phyloP scores from a whole-genome alignment of 2,888 invertebrate species.

The Agrochola circellaris region DNA sequence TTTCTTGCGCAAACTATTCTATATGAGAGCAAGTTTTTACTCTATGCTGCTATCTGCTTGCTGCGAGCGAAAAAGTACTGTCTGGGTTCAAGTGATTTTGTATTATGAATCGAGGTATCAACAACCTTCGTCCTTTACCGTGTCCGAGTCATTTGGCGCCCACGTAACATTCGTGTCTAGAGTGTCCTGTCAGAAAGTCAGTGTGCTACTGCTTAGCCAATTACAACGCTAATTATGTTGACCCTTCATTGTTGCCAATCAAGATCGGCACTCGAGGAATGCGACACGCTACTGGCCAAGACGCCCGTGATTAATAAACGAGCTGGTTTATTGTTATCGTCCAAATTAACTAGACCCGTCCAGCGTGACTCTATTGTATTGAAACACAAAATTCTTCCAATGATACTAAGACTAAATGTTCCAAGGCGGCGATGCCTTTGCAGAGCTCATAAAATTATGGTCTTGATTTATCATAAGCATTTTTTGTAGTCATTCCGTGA shows the following conservation, averaged over 20 bases:
- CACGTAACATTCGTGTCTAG: conserved; percentile 53
- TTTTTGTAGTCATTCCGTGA: conserved; percentile 76
- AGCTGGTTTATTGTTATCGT: conserved; percentile 69
- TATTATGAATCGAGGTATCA: background rate
- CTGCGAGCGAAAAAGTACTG: conserved; percentile 24
- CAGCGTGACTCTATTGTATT: conserved; percentile 38
- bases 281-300: conserved; percentile 72
- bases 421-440: conserved; percentile 44
- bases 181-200: conserved; percentile 35
- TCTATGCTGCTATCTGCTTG: conserved; percentile 19
- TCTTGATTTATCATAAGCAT: conserved; percentile 69
- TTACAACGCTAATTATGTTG: conserved; percentile 75
- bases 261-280: conserved; percentile 76
- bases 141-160: conserved; percentile 54
- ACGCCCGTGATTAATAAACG: conserved; percentile 71
- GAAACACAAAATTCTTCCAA: conserved; percentile 38
- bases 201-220: conserved; percentile 58
- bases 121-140: conserved; percentile 22
- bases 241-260: conserved; percentile 80
- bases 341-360: conserved; percentile 67
- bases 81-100: conserved; percentile 10
- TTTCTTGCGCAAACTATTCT: conserved; percentile 54
- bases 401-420: conserved; percentile 52
- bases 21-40: conserved; percentile 36
- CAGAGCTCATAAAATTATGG: conserved; percentile 58